Conservation (phyloP, 2,113 vertebrate genomes). For the Misgurnus mizolepis region DNA sequence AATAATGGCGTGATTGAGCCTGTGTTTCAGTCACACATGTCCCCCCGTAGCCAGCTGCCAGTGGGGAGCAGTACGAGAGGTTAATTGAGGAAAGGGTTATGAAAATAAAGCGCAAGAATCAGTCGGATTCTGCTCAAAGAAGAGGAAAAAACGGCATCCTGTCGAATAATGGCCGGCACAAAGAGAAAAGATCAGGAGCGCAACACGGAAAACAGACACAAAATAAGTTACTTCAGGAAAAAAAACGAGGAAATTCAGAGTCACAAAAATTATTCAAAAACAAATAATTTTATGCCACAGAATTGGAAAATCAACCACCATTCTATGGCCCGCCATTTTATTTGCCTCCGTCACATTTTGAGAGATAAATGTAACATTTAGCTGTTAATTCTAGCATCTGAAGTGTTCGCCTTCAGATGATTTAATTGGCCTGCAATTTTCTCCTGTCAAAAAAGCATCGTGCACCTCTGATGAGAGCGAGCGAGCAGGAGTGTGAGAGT, state of each 20-base stretch:
- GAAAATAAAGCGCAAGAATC: constrained; percentile 79
- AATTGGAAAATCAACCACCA: constrained; percentile 14
- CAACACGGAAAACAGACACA: neutral
- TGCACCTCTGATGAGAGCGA: constrained; percentile 73
- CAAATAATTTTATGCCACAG: constrained; percentile 1
- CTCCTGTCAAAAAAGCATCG: constrained; percentile 80
- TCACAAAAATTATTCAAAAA: neutral
- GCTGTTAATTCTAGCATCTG: constrained; percentile 76
- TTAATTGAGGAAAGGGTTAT: constrained; percentile 77
- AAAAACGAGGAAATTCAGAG: neutral
- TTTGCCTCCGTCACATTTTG: constrained; percentile 61
- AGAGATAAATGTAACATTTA: constrained; percentile 75
- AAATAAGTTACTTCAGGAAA: neutral
- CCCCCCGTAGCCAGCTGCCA: constrained; percentile 34
- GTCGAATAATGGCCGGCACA: constrained; percentile 4
- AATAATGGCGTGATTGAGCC: constrained; percentile 68
- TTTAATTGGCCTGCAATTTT: constrained; percentile 83
- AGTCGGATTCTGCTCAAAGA: constrained; percentile 51
- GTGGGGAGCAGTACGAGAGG: constrained; percentile 63
- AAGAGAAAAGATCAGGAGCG: constrained; percentile 16
- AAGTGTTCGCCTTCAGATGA: constrained; percentile 78
- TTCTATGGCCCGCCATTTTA: constrained; percentile 24
- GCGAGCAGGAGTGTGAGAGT: constrained; percentile 72
- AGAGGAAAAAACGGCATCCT: constrained; percentile 42
- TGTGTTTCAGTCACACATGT: constrained; percentile 45